Conservation (phyloP, 2,797 vertebrate species). For the Tympanoctomys barrerae region DNA sequence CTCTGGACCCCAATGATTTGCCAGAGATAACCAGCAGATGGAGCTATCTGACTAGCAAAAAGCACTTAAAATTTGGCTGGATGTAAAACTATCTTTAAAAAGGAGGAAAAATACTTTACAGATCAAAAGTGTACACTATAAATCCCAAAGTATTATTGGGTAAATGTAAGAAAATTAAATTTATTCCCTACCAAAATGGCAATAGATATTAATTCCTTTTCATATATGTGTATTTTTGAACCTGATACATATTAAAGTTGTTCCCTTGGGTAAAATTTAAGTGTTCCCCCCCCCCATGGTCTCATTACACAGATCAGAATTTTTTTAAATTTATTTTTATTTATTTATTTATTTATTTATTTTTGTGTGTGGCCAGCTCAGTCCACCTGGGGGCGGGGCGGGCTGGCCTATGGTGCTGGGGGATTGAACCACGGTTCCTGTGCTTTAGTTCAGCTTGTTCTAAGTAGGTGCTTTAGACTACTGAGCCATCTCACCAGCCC, state of each 20-base stretch:
- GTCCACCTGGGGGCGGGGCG: too few species aligned
- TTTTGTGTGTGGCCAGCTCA: too few species aligned
- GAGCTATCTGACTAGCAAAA: constrained; percentile 52
- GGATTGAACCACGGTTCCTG: too few species aligned
- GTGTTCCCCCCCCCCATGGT: too few species aligned
- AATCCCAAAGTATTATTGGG: neutral
- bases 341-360: too few species aligned
- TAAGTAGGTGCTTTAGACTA: neutral
- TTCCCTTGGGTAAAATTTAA: neutral
- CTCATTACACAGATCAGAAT: too few species aligned
- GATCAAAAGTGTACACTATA: neutral
- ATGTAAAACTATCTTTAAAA: neutral
- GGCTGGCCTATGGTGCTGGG: too few species aligned
- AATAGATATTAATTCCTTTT: constrained; percentile 36
- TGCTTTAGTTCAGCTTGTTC: too few species aligned
- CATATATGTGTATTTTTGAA: neutral
- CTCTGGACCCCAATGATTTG: neutral
- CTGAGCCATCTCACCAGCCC: too few species aligned
- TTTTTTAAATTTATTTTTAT: too few species aligned
- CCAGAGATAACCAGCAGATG: constrained; percentile 60
- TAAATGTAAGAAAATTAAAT: constrained; percentile 14
- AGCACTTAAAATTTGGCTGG: neutral
- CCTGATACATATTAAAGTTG: neutral
- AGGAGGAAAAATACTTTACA: neutral
- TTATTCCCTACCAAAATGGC: constrained; percentile 14